Evolutionary conservation across 2,797 vertebrate species (phyloP).

Genomic region (Oophaga sylvatica): DNA sequence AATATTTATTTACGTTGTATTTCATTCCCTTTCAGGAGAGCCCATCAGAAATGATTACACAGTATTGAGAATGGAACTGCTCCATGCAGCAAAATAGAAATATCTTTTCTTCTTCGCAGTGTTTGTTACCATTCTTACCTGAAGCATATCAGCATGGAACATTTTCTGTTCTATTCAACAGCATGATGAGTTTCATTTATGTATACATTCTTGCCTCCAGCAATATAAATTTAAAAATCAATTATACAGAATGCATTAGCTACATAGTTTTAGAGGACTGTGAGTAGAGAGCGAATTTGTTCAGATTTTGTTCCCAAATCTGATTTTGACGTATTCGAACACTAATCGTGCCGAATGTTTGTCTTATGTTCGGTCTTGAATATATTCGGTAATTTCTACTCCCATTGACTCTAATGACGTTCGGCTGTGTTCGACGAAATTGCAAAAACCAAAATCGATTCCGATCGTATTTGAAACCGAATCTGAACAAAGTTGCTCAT

Average conservation of each 20-base stretch:
- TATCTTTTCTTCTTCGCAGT: not conserved
- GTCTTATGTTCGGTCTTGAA: no score
- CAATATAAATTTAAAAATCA: slow-evolving; percentile 14
- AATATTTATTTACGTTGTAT: slow-evolving; percentile 29
- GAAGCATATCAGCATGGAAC: not conserved
- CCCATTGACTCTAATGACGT: no score
- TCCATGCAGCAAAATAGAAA: not conserved
- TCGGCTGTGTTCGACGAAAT: no score
- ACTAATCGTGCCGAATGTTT: no score
- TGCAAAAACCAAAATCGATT: no score
- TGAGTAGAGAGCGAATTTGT: no score
- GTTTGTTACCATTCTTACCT: slow-evolving; percentile 8
- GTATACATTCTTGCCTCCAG: not conserved
- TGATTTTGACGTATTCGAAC: no score
- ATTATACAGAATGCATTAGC: not conserved
- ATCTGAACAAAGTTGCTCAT: no score
- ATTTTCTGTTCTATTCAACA: slow-evolving; percentile 20
- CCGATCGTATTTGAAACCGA: no score
- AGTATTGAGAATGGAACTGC: not conserved
- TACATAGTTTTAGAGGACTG: not conserved
- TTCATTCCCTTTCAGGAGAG: not conserved
- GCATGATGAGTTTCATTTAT: slow-evolving; percentile 13
- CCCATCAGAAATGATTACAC: not conserved
- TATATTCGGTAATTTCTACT: no score
- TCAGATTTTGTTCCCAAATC: no score